Base-by-base conservation (phyloP, 2,888 invertebrate genomes). In the Colostygia pectinataria region DNA sequence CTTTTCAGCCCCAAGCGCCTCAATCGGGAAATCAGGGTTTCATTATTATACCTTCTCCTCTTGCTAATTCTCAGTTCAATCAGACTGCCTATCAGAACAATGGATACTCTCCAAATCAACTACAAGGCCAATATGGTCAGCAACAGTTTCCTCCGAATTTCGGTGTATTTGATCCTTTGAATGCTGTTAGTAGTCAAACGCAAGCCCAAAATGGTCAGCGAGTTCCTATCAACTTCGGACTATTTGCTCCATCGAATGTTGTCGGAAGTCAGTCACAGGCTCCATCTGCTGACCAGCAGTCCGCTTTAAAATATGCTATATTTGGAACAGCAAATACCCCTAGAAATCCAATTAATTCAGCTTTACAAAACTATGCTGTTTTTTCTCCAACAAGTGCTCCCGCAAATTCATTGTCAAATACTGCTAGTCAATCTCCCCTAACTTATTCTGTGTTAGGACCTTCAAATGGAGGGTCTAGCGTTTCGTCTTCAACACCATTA, bases 1-100 rank as follows among this genome's bases (percentile, higher is more conserved):
- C 48, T 8, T 40, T 28, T 33, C 36, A 25, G 37, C 9, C 38
- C 5, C 53, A 44, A 44, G 3, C 27, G 43, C 8, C 45, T 23
- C 45, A 54, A 24, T 7, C 32, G 10, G 47, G 27, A 1, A 48
- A 45, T 9, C 49, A 41, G 10, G 23, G 10, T 6, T 37, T 38
- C 18, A 33, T 44, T 13, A 27, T 51, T 5, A 13, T 37, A 14
- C 20, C 31, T 28, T 15, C 31, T 10, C 25, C 34, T 8, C 18
- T 31, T 4, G 3, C 28, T 10, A 37, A 37, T 13, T 28, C 45
- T 31, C 51, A 51, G 18, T 14, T 27, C 3, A 36, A 18, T 14
- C 41, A 28, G 41, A 1, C 20, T 20, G 27, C 7, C 4, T 27
- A 45, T 41, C 40, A 36, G 37, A 45, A 44, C 9, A n/a, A 20